phyloP scores from a whole-genome alignment of 2,888 invertebrate species.

The Tiliacea aurago region DNA sequence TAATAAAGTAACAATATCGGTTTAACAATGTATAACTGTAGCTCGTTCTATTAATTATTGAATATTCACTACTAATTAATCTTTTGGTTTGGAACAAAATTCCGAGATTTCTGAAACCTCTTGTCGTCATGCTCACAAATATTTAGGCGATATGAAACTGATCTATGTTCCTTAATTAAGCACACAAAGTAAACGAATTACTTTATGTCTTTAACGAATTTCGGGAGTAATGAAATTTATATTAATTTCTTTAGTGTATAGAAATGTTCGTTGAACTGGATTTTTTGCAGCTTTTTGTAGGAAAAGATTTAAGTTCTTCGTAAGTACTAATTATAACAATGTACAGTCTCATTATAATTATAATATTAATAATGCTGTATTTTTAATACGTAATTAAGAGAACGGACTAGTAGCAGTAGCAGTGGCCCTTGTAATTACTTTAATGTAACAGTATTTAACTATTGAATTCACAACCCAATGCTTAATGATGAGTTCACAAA shows the following conservation, averaged over 20 bases:
- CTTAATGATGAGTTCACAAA: too few species aligned
- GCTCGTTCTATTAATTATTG: conserved; percentile 16
- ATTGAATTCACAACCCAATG: too few species aligned
- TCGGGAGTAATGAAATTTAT: conserved; percentile 12
- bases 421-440: neutral
- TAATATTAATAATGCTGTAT: conserved; percentile 5
- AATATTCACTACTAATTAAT: conserved; percentile 41
- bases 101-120: conserved; percentile 12
- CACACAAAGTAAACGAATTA: conserved; percentile 45
- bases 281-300: neutral
- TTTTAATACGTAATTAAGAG: neutral
- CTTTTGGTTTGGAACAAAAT: conserved; percentile 12
- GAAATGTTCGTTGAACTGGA: conserved; percentile 3
- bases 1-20: conserved; percentile 30
- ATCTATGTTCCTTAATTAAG: conserved; percentile 44
- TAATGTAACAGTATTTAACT: neutral
- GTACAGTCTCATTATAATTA: neutral
- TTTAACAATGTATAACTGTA: conserved; percentile 17
- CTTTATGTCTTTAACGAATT: conserved; percentile 18
- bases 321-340: neutral
- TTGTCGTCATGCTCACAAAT: conserved; percentile 22
- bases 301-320: conserved; percentile 26
- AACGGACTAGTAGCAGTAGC: neutral
- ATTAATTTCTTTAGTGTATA: conserved; percentile 14
- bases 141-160: conserved; percentile 18